Conservation (phyloP, 2,888 invertebrate genomes). For the Leptopilina drosophilae region DNA sequence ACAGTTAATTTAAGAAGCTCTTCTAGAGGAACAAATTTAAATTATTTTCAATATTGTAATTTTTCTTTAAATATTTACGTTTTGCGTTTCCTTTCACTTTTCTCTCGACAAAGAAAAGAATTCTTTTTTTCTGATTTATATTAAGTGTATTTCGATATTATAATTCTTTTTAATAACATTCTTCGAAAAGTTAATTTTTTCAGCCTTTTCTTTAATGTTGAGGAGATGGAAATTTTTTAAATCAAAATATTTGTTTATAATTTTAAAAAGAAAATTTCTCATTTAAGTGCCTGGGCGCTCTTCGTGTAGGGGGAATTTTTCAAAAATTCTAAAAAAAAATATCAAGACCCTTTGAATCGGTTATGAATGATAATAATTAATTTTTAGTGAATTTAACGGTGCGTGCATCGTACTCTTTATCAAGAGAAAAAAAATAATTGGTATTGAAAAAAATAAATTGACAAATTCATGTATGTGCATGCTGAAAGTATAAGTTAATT, state of each 20-base stretch:
- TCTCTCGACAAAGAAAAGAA: background rate
- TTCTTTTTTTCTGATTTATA: background rate
- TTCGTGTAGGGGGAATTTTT: background rate
- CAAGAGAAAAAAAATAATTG: slow-evolving; percentile 13
- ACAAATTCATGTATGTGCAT: slow-evolving; percentile 22
- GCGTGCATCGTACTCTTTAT: slow-evolving; percentile 30
- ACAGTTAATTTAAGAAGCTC: background rate
- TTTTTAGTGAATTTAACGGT: slow-evolving; percentile 23
- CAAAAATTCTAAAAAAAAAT: slow-evolving; percentile 27
- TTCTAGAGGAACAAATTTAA: background rate
- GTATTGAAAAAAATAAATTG: too few relatives aligned
- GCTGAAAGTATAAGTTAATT: slow-evolving; percentile 39
- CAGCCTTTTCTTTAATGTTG: too few relatives aligned
- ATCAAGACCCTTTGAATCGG: slow-evolving; percentile 11
- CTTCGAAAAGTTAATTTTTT: background rate
- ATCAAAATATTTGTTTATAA: background rate
- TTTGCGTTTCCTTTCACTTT: background rate
- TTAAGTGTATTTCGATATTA: background rate
- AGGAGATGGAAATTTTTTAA: too few relatives aligned
- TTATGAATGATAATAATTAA: slow-evolving; percentile 36
- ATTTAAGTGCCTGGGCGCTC: slow-evolving; percentile 35
- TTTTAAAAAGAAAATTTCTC: background rate
- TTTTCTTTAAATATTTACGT: background rate
- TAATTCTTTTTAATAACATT: slow-evolving; percentile 11
- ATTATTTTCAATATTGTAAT: background rate